Conservation (phyloP, 2,888 invertebrate species). For the Petrophora chlorosata region DNA sequence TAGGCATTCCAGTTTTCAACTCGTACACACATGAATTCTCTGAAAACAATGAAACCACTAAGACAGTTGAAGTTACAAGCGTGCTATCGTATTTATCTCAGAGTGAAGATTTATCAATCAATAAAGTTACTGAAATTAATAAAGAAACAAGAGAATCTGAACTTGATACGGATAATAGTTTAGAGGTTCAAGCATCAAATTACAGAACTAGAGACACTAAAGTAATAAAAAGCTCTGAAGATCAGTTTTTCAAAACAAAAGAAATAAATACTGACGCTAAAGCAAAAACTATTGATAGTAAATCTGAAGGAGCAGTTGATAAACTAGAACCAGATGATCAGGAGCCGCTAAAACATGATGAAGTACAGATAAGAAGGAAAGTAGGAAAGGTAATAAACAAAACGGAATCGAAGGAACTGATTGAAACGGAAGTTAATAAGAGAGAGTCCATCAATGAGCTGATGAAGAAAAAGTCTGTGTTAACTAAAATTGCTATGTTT, state of each 20-base stretch:
- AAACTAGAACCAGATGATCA: too few relatives aligned
- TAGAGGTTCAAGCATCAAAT: too few relatives aligned
- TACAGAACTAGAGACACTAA: too few relatives aligned
- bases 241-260: too few relatives aligned
- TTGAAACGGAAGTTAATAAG: conserved; percentile 32
- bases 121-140: not conserved
- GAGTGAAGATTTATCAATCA: conserved; percentile 9
- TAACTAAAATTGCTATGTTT: conserved; percentile 71
- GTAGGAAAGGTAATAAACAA: conserved; percentile 53
- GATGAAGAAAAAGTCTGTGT: conserved; percentile 56
- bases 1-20: conserved; percentile 35
- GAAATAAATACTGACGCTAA: too few relatives aligned
- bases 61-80: conserved; percentile 25
- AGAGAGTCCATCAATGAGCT: conserved; percentile 41
- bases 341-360: too few relatives aligned
- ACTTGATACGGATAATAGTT: not conserved
- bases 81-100: conserved; percentile 20
- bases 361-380: conserved; percentile 56
- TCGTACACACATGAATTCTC: conserved; percentile 21
- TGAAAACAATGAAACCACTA: conserved; percentile 20
- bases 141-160: not conserved
- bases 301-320: conserved; percentile 24
- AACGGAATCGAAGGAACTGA: conserved; percentile 34
- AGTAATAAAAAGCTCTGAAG: too few relatives aligned
- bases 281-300: not conserved